Conservation (phyloP, 2,797 vertebrate species). For the Fringilla coelebs region DNA sequence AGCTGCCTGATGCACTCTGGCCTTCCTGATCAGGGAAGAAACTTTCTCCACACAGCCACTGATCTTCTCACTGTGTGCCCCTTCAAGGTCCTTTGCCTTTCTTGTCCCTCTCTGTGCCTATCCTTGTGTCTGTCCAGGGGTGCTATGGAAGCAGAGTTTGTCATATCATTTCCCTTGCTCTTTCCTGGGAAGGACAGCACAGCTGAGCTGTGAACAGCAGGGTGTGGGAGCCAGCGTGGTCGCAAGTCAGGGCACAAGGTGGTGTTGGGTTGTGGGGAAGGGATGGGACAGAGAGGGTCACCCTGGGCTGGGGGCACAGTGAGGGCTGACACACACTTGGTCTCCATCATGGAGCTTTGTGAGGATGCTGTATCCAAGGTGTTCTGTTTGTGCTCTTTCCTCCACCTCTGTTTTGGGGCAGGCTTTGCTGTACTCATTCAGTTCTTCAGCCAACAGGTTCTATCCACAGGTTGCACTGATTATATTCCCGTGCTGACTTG, state of each 20-base stretch:
- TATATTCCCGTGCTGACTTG: background rate
- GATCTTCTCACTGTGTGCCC: background rate
- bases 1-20: background rate
- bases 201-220: background rate
- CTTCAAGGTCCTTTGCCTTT: background rate
- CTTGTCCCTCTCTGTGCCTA: rapidly evolving
- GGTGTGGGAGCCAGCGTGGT: rapidly evolving
- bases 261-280: background rate
- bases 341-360: background rate
- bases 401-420: background rate
- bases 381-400: too few relatives aligned
- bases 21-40: background rate
- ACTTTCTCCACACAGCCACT: background rate
- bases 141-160: background rate
- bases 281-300: background rate
- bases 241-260: background rate
- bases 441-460: background rate
- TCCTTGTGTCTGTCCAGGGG: rapidly evolving
- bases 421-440: background rate
- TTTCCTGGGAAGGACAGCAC: background rate
- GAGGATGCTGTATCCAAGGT: background rate
- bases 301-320: background rate
- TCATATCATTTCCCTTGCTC: background rate
- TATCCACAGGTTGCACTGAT: background rate
- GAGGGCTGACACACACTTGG: background rate